Conservation (phyloP, 1,140 invertebrate species). For the Papilio glaucus region DNA sequence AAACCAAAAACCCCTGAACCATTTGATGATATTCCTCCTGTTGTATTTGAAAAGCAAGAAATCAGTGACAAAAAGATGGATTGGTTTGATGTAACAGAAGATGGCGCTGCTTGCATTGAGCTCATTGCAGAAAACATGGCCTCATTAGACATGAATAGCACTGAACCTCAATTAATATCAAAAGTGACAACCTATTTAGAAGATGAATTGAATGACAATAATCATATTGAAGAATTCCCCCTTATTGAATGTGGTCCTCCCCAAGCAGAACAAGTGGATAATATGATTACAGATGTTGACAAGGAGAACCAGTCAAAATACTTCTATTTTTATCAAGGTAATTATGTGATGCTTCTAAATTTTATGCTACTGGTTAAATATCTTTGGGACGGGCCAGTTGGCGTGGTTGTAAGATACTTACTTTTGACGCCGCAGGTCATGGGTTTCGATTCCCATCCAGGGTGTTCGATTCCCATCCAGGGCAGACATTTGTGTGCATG, state of each 20-base stretch:
- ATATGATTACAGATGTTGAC: constrained; percentile 61
- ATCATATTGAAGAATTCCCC: constrained; percentile 57
- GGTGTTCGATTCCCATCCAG: no score
- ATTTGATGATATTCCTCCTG: constrained; percentile 48
- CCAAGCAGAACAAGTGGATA: constrained; percentile 46
- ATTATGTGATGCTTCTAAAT: neutral
- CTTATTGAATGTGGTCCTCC: constrained; percentile 49
- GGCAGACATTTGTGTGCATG: no score
- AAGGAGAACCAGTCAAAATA: constrained; percentile 83
- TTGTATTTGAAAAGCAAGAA: constrained; percentile 70
- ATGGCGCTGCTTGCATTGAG: constrained; percentile 63
- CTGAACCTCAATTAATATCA: constrained; percentile 62
- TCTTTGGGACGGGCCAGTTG: no score
- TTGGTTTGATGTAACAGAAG: constrained; percentile 76
- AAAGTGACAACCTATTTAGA: constrained; percentile 59
- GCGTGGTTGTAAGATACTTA: no score
- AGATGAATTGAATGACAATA: constrained; percentile 52
- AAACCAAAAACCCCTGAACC: constrained; percentile 44
- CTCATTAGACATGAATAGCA: constrained; percentile 49
- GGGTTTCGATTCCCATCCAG: no score
- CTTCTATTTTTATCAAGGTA: constrained; percentile 96
- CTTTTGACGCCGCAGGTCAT: no score
- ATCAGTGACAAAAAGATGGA: constrained; percentile 65
- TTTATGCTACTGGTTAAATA: no score
- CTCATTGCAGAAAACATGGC: constrained; percentile 59